Evolutionary conservation across 2,113 vertebrate genomes (phyloP).

Genomic region (Dicerorhinus sumatrensis): DNA sequence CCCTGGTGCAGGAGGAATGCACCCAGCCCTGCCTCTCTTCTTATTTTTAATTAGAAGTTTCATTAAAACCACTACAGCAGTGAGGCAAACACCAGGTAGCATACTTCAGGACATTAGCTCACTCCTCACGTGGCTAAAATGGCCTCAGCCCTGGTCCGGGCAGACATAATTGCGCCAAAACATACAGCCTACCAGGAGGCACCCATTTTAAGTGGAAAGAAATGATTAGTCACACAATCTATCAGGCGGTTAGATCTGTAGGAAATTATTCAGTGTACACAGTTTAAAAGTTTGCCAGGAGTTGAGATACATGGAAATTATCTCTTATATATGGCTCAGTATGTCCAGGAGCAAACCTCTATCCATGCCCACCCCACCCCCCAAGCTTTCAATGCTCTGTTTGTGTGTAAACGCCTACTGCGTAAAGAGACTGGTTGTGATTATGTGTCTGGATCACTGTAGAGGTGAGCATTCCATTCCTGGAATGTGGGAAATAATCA

Average conservation of each 20-base stretch:
- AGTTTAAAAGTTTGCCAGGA: slow-evolving; percentile 48
- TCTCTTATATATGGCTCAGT: neutral
- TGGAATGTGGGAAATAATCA: slow-evolving; percentile 35
- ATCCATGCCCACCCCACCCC: neutral
- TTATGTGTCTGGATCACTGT: neutral
- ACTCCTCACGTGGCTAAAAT: slow-evolving; percentile 64
- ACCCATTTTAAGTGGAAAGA: slow-evolving; percentile 54
- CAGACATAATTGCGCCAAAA: slow-evolving; percentile 59
- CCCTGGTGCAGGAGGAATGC: neutral
- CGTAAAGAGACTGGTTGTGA: neutral
- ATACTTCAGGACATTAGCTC: slow-evolving; percentile 70
- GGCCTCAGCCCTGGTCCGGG: neutral
- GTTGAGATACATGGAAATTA: slow-evolving; percentile 40
- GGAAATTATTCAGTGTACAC: slow-evolving; percentile 56
- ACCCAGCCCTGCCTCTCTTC: slow-evolving; percentile 43
- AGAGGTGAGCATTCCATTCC: neutral
- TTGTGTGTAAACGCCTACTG: too few species aligned
- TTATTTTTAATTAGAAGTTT: slow-evolving; percentile 69
- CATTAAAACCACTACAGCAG: slow-evolving; percentile 63
- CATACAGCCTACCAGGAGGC: slow-evolving; percentile 55
- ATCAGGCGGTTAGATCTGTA: slow-evolving; percentile 49
- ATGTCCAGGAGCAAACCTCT: neutral
- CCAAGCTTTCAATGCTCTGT: neutral
- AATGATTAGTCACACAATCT: slow-evolving; percentile 60
- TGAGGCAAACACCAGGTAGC: slow-evolving; percentile 56